phyloP scores from a whole-genome alignment of 2,797 vertebrate genomes.

The Gymnothorax reevesii region DNA sequence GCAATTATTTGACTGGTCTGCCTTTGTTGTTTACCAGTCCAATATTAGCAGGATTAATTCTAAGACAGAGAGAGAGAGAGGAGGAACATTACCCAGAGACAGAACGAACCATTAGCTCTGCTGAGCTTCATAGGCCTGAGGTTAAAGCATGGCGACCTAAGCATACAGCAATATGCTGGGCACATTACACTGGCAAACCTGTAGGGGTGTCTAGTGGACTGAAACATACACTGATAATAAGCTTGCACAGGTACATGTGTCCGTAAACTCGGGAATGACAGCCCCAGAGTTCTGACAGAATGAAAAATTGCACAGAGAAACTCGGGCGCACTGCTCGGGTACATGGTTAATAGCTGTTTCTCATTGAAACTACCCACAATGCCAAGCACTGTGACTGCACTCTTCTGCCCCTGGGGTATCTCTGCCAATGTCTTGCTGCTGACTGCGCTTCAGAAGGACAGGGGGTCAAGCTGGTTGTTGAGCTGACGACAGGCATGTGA shows the following conservation, averaged over 20 bases:
- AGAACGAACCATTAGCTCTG: not conserved
- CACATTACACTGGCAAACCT: not conserved
- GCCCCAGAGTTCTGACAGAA: not conserved
- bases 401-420: not conserved
- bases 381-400: not conserved
- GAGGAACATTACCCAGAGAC: not conserved
- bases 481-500: not conserved
- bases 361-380: too few species aligned
- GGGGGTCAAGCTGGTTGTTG: not conserved
- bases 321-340: not conserved
- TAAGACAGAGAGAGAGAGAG: too few species aligned
- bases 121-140: too few species aligned
- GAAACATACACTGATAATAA: not conserved
- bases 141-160: not conserved
- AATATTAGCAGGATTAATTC: constrained; percentile 1
- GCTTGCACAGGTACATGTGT: not conserved
- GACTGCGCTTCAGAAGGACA: not conserved
- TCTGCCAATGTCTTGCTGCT: not conserved
- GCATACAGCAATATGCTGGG: not conserved
- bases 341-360: not conserved
- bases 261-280: not conserved
- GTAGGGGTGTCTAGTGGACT: not conserved
- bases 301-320: not conserved
- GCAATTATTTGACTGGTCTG: constrained; percentile 28
- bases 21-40: constrained; percentile 28